Conservation (phyloP, 1,140 invertebrate genomes). For the Drosophila parvula region DNA sequence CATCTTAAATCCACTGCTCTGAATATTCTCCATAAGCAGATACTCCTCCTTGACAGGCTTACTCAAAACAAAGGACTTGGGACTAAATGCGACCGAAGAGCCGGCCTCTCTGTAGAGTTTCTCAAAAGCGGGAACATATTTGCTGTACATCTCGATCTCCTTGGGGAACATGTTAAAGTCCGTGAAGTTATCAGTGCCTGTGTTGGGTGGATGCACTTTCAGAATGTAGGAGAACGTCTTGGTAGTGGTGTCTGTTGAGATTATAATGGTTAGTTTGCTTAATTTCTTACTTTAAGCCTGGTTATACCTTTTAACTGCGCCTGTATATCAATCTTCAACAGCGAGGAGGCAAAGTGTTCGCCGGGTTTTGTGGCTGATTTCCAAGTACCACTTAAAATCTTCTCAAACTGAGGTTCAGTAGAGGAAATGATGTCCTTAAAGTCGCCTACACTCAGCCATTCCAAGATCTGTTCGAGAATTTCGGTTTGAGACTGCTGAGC, state of each 20-base stretch:
- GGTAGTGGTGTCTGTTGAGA: slow-evolving; percentile 16
- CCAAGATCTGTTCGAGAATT: background rate
- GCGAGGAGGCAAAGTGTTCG: slow-evolving; percentile 41
- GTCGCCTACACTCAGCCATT: slow-evolving; percentile 43
- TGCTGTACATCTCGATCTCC: slow-evolving; percentile 43
- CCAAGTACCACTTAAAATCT: slow-evolving; percentile 34
- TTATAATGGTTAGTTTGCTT: background rate
- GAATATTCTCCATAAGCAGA: slow-evolving; percentile 46
- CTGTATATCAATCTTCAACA: slow-evolving; percentile 41
- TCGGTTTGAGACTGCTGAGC: background rate
- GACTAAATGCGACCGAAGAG: slow-evolving; percentile 29
- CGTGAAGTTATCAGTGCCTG: slow-evolving; percentile 4
- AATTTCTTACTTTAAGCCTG: background rate
- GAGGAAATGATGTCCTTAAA: slow-evolving; percentile 40
- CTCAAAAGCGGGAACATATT: slow-evolving; percentile 46
- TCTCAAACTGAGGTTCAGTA: slow-evolving; percentile 44
- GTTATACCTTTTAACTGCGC: slow-evolving; percentile 42
- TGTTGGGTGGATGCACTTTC: slow-evolving; percentile 17
- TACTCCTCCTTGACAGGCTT: slow-evolving; percentile 34
- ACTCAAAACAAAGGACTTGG: slow-evolving; percentile 32
- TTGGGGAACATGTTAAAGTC: slow-evolving; percentile 50
- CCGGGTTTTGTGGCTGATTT: slow-evolving; percentile 46
- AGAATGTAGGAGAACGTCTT: slow-evolving; percentile 50
- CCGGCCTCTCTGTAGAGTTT: slow-evolving; percentile 43
- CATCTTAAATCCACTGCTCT: slow-evolving; percentile 40